Evolutionary conservation across 2,113 vertebrate genomes (phyloP), one percentile per base, ranked within the genome.

Genomic region (Brachionichthys hirsutus): DNA sequence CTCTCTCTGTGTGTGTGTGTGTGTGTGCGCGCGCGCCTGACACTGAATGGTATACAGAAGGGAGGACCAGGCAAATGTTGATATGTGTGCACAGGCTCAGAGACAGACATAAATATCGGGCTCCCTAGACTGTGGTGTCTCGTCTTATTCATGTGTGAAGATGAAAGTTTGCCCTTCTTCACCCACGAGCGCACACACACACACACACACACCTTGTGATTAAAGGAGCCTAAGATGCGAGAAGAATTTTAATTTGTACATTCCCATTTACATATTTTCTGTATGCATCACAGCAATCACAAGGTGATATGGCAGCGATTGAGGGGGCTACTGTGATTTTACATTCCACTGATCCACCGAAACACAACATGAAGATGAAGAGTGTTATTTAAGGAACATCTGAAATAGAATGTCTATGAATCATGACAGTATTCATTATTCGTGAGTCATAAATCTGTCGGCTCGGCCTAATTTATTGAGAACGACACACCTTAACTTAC

Each of bases 71-170:
- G 45, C 43, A 50, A 45, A 64, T 73, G 64, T 59, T 57, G 55
- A 71, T 69, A 22, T 73, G 62, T 34, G 56, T 62, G 51, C 64
- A 17, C 61, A 52, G 73, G 62, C 65, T 59, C 60, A 5, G 78
- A 81, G 83, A 72, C 73, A 48, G 77, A 73, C 51, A 62, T 86
- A 90, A 89, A 89, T 89, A 85, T 80, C 22, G 65, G 54, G 64
- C 62, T 80, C 45, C 75, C 54, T 14, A 68, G 69, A 75, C 78
- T 81, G 84, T 9, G 87, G 82, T 82, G 78, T 77, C 63, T 60
- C 42, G 43, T 67, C 47, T 46, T 70, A 70, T 86, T 89, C 78
- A 80, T 79, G 83, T 85, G 83, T 81, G 76, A 56, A 61, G 83
- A 87, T 83, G 80, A 85, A 84, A 88, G 77, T 62, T 59, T 24